Base-by-base conservation (phyloP, 2,888 invertebrate species). In the Himalopsyche tibetana region DNA sequence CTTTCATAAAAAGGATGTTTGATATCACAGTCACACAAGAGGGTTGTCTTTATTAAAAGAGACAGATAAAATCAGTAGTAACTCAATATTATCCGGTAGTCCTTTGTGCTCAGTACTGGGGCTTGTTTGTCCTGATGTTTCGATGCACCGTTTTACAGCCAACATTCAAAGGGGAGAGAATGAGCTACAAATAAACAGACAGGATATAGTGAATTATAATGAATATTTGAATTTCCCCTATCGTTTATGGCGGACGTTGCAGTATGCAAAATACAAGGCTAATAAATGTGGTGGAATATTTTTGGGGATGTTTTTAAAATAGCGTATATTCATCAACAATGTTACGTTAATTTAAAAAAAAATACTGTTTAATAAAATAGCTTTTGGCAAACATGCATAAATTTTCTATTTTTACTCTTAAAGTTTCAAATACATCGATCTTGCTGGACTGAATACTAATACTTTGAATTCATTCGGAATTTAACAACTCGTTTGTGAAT, bases 171-270 rank as follows among this genome's bases (percentile, higher is more conserved):
- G 82, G 80, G 82, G 83, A 74, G 63, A 80, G 83, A 74, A 83
- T 74, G 69, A 42, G 74, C 42, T 83, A 83, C 74, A 83, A 84
- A 87, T 84, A 85, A 86, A 86, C 82, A 84, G 85, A 87, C 85
- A 87, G 87, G 88, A 87, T 87, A 86, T 84, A 85, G 69, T 88
- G 87, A 88, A 88, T 87, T 87, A 88, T 86, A 87, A 88, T 88
- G 88, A 88, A 88, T 87, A 87, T 86, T 86, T 80, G 82, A 85
- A 83, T 85, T 83, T 83, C 85, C 86, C 84, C 87, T 74, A 74
- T 56, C 40, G 80, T 56, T 85, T 87, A 85, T 63, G 82, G 85
- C 82, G 86, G 88, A 88, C 88, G 79, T 45, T 80, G 88, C 84
- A 84, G 84, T 86, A 88, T 87, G 87, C 87, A 86, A 87, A 87